Evolutionary conservation across 2,113 vertebrate species (phyloP), one percentile per base, ranked within the genome.

Genomic region (Campylomormyrus tamandua): DNA sequence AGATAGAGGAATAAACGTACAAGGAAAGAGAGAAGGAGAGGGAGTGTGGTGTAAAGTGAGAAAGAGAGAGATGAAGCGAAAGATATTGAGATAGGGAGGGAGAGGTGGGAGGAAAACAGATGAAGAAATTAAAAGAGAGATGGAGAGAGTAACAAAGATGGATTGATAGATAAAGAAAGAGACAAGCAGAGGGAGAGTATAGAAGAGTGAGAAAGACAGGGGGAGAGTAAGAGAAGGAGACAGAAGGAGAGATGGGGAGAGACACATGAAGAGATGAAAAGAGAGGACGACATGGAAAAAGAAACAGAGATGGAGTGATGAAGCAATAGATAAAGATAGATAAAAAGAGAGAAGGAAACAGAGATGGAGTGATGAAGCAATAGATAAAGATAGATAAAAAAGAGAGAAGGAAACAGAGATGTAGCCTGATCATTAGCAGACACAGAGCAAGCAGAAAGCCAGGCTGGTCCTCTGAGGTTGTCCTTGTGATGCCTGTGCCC

Each of bases 221-320:
- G 50, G 50, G 15, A 52, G 50, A 52, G 50, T 3, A 52, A 52
- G 50, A 52, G 50, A 52, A 52, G 49, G 53, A 19, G 53, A 56
- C 97, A 90, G 0, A 24, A 31, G 89, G 21, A 50, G 4, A 0
- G 45, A 31, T 77, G 70, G 80, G 7, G 19, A 46, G 39, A 83
- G 19, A 83, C 6, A 83, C 0, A 46, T 21, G 6, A 24, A 83
- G 8, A 48, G 17, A n/a, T 39, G 39, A 39, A 45, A 39, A 83
- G 17, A 46, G 9, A 66, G 58, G 3, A 15, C 1, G 80, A 83
- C 1, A 46, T 15, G 39, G 17, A 10, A 39, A 70, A 31, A 70
- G 62, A 70, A 58, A 62, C 7, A 62, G 66, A 74, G 27, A 42
- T 11, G 31, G 66, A 74, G 66, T 31, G 27, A n/a, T 21, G 5